A percentile compares a stretch with the other conserved stretches of the same genome.
These are phyloP conservation scores for Drosophila chauvacae DNA, from an alignment of 1,140 invertebrate genomes.

Conservation along the genomic window DNA sequence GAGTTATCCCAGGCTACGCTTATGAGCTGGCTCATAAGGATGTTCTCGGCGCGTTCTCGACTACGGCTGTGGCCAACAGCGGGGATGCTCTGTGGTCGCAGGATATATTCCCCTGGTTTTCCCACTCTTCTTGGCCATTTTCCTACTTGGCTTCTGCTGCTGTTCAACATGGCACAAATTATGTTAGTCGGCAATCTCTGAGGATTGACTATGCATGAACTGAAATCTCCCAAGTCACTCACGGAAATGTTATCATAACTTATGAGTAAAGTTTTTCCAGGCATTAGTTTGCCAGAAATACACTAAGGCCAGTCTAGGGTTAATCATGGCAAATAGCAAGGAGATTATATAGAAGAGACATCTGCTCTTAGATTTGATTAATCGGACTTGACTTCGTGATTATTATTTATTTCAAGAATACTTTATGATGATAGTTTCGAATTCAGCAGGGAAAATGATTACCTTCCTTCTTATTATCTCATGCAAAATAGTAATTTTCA, in stretches of 20 bases:
- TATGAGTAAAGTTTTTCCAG: conserved; percentile 71
- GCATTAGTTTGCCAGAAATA: conserved; percentile 34
- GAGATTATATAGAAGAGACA: not conserved
- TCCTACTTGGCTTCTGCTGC: conserved; percentile 20
- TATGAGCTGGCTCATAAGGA: conserved; percentile 24
- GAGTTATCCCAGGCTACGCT: conserved; percentile 58
- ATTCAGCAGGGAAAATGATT: not conserved
- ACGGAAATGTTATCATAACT: conserved; percentile 79
- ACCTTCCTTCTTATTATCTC: not conserved
- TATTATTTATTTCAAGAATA: not conserved
- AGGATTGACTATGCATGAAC: conserved; percentile 71
- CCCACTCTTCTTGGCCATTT: not conserved
- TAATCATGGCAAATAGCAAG: conserved; percentile 1
- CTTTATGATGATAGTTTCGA: not conserved
- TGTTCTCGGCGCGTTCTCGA: conserved; percentile 8
- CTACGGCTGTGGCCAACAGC: conserved; percentile 39
- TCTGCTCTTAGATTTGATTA: not conserved
- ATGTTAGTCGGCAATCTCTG: conserved; percentile 76
- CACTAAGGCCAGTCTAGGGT: conserved; percentile 36
- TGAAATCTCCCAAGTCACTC: conserved; percentile 17
- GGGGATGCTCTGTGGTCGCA: conserved; percentile 22
- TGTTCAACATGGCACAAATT: conserved; percentile 76
- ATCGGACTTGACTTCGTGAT: not conserved
- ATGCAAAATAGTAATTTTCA: not conserved
- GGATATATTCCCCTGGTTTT: conserved; percentile 1